Conservation (phyloP, 1,140 invertebrate species). For the Centruroides vittatus region DNA sequence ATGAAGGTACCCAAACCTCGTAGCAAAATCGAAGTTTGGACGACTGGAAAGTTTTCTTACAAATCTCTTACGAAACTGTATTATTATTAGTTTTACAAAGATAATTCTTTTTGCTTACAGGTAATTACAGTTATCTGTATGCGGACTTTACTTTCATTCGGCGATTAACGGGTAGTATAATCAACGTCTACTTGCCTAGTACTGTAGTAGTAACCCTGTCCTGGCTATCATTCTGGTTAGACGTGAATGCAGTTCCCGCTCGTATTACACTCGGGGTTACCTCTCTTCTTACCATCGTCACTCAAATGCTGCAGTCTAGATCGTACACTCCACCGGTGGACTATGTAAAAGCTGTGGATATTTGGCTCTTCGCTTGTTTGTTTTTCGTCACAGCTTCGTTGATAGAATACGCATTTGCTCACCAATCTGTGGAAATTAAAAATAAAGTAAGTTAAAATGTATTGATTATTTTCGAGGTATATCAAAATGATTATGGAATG, state of each 20-base stretch:
- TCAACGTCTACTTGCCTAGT: constrained; percentile 10
- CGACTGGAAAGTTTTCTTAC: neutral
- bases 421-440: neutral
- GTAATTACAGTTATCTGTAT: constrained; percentile 2
- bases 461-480: too few species aligned
- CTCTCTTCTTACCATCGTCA: constrained; percentile 15
- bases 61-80: neutral
- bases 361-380: constrained; percentile 24
- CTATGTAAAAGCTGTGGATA: constrained; percentile 22
- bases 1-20: neutral
- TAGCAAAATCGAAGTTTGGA: constrained; percentile 7
- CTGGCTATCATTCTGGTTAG: constrained; percentile 27
- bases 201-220: constrained; percentile 8
- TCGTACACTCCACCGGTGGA: constrained; percentile 12
- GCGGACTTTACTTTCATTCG: constrained; percentile 5
- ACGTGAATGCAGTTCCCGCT: constrained; percentile 26
- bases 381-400: constrained; percentile 29
- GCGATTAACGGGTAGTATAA: constrained; percentile 5
- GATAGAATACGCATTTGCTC: constrained; percentile 28
- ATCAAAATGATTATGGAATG: too few species aligned
- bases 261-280: constrained; percentile 22
- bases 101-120: neutral
- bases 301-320: constrained; percentile 15
- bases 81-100: neutral
- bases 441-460: constrained; percentile 8